phyloP scores from a whole-genome alignment of 2,888 invertebrate species.

The Trichopoda pennipes region DNA sequence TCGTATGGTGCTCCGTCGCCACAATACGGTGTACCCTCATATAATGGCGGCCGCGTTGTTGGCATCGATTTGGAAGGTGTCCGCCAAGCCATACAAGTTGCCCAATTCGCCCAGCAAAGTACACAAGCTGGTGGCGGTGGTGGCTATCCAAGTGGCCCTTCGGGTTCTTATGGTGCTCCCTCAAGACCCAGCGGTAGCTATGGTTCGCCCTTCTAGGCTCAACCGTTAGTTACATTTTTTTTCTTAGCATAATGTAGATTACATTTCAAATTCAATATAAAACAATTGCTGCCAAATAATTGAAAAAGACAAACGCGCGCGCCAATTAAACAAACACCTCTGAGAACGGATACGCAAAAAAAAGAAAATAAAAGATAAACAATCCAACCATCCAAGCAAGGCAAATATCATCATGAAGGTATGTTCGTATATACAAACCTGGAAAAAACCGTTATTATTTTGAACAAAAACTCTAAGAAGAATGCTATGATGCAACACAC shows the following conservation, averaged over 20 bases:
- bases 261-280: conserved; percentile 64
- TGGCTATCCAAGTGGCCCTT: conserved; percentile 82
- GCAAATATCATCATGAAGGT: conserved; percentile 41
- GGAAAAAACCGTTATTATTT: conserved; percentile 50
- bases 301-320: conserved; percentile 65
- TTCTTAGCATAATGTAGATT: conserved; percentile 66
- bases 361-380: conserved; percentile 28
- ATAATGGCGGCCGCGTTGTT: conserved; percentile 84
- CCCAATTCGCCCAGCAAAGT: conserved; percentile 91
- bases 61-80: conserved; percentile 93
- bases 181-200: conserved; percentile 86
- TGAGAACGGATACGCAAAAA: conserved; percentile 62
- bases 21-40: conserved; percentile 86
- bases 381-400: conserved; percentile 34
- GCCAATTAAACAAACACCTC: conserved; percentile 62
- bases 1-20: conserved; percentile 84
- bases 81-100: conserved; percentile 93
- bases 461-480: background rate
- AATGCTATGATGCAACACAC: conserved; percentile 26
- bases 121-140: conserved; percentile 83
- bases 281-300: conserved; percentile 68
- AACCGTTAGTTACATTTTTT: conserved; percentile 63
- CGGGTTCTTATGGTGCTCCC: conserved; percentile 83
- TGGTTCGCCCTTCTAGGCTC: conserved; percentile 82
- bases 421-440: conserved; percentile 57